phyloP scores from a whole-genome alignment of 2,888 invertebrate genomes.

The Lypha dubia region DNA sequence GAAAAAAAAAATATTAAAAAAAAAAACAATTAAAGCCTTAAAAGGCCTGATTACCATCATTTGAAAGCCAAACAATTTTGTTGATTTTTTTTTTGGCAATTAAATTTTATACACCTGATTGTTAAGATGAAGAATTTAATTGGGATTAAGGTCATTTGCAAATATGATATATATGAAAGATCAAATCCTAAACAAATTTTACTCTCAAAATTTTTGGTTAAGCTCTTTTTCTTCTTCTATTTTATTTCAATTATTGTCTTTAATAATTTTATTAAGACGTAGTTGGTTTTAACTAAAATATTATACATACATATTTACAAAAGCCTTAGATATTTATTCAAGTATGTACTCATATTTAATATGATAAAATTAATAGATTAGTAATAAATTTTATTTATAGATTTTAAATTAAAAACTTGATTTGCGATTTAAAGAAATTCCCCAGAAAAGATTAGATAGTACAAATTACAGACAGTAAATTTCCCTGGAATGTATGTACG shows the following conservation, averaged over 20 bases:
- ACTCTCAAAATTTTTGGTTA: constrained; percentile 12
- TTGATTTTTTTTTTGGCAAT: constrained; percentile 12
- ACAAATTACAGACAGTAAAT: not conserved
- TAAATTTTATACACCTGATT: constrained; percentile 21
- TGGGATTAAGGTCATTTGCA: constrained; percentile 32
- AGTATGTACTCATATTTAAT: not conserved
- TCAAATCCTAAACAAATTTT: constrained; percentile 47
- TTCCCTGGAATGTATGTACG: too few relatives aligned
- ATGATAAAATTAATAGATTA: constrained; percentile 23
- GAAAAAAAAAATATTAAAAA: constrained; percentile 26
- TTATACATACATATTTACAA: too few relatives aligned
- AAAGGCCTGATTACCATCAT: constrained; percentile 56
- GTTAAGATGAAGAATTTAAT: not conserved
- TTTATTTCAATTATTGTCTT: too few relatives aligned
- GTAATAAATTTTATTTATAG: not conserved
- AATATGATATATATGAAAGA: not conserved
- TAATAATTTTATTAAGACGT: constrained; percentile 22
- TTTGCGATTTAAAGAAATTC: not conserved
- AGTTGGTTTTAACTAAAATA: constrained; percentile 29
- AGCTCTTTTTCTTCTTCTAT: not conserved
- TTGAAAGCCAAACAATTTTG: constrained; percentile 46
- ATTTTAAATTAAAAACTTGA: not conserved
- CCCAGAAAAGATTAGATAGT: not conserved
- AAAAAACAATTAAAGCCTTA: constrained; percentile 44
- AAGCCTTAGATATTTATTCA: not conserved